Conservation (phyloP, 2,113 vertebrate species). For the Phalacrocorax aristotelis region DNA sequence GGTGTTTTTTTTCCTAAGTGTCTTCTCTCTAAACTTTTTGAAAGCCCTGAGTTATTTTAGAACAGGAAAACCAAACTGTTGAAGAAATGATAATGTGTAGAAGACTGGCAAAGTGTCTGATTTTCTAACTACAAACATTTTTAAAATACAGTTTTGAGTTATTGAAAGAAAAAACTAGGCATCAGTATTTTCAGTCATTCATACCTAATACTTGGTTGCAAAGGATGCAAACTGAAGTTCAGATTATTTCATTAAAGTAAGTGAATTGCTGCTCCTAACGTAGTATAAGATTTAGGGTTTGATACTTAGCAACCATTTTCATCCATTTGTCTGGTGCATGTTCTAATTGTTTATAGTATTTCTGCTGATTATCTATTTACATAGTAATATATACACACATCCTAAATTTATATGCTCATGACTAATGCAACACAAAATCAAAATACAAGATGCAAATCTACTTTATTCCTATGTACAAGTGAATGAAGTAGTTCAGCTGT, state of each 20-base stretch:
- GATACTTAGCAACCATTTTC: background rate
- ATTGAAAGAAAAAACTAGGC: background rate
- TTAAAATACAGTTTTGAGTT: background rate
- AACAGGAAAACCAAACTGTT: background rate
- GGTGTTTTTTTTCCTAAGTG: background rate
- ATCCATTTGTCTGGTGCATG: background rate
- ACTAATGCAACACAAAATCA: background rate
- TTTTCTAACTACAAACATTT: background rate
- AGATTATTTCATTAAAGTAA: background rate
- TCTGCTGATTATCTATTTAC: background rate
- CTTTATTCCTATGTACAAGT: background rate
- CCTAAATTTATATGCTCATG: background rate
- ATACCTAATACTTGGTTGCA: background rate
- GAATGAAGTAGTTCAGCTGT: background rate
- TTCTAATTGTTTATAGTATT: background rate
- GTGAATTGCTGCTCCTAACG: background rate
- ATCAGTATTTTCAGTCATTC: background rate
- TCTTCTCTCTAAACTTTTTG: background rate
- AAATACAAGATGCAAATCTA: background rate
- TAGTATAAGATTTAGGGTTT: background rate
- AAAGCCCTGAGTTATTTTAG: background rate
- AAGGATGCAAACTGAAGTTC: background rate
- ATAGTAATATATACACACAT: background rate
- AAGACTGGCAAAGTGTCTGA: background rate
- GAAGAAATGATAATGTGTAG: background rate